Conservation (phyloP, 2,113 vertebrate genomes). For the Ictalurus punctatus region DNA sequence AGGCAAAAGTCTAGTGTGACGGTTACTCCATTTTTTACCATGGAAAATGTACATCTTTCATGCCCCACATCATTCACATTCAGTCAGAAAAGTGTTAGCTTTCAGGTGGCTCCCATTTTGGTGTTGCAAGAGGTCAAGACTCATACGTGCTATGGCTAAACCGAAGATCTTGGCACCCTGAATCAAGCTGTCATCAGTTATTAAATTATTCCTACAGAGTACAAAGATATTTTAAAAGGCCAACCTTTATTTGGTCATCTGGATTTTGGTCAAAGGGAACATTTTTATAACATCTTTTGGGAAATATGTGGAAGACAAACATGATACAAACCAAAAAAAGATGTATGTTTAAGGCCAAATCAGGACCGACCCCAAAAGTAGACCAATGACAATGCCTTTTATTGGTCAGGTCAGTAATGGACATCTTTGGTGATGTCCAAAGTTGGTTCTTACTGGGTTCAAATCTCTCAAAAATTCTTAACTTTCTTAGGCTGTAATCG, state of each 20-base stretch:
- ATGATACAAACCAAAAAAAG: background rate
- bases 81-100: background rate
- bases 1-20: background rate
- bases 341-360: background rate
- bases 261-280: background rate
- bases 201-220: background rate
- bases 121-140: background rate
- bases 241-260: background rate
- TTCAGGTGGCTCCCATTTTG: background rate
- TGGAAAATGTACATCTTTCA: background rate
- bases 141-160: background rate
- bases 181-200: background rate
- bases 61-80: background rate
- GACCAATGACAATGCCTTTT: background rate
- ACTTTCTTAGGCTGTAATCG: background rate
- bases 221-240: background rate
- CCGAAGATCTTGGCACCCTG: background rate
- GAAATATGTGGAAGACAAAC: background rate
- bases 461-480: background rate
- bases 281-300: background rate
- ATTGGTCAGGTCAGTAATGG: background rate
- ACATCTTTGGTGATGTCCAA: background rate
- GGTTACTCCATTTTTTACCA: background rate
- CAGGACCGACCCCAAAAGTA: background rate
- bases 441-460: background rate